Evolutionary conservation across 2,888 invertebrate species (phyloP), one percentile per base, ranked within the genome.

Genomic region (Pandemis corylana): DNA sequence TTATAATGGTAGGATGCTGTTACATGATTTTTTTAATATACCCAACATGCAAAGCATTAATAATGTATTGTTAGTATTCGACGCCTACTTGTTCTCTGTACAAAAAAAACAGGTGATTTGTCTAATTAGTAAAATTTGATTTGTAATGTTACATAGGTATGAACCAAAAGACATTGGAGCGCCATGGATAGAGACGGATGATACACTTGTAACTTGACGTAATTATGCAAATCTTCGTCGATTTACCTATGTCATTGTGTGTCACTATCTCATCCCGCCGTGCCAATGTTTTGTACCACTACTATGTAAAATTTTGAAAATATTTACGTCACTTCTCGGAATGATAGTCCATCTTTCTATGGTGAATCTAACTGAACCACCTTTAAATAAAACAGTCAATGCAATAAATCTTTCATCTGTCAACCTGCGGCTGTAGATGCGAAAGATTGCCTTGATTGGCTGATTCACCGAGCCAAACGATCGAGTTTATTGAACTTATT

Each of bases 41-140:
- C 56, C 56, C 65, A 73, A 79, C 89, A 87, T 90, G 90, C 92
- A 78, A 88, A 92, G 93, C 93, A 82, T 93, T 93, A 93, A 85
- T 92, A 90, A 75, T 93, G 92, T 90, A 87, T 87, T 87, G 90
- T 90, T 90, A 90, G 92, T 85, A 86, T 80, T 86, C 87, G 80
- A 85, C 90, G 84, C 87, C 82, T 80, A 81, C 85, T 85, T 92
- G 89, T 87, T 88, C 89, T 89, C 87, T 81, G 80, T 73, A 66
- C 63, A 13, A 59, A 56, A 20, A 64, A 62, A n/a, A 12, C 67
- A 49, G 10, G 10, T n/a, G 13, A n/a, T 51, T 51, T 51, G 5
- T 13, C 51, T n/a, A 51, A 51, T 13, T 6, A 13, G 51, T 12
- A 51, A 51, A 51, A 49, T 13, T 49, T 49, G 3, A 49, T 5